Conservation (phyloP, 1,140 invertebrate species). For the Ditylenchus dipsaci region DNA sequence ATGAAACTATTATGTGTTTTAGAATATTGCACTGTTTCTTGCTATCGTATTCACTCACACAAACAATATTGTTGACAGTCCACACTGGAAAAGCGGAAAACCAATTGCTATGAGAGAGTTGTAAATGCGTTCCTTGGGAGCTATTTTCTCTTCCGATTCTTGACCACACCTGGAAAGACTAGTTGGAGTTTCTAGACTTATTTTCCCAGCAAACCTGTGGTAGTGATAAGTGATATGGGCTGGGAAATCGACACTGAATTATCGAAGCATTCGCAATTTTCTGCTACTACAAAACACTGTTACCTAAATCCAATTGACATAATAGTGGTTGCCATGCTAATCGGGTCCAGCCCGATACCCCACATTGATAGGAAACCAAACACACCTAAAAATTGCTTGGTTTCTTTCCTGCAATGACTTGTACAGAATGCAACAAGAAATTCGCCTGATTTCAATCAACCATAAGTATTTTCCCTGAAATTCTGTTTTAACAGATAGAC, state of each 20-base stretch:
- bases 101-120: constrained; percentile 73
- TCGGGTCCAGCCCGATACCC: constrained; percentile 59
- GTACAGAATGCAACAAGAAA: too few species aligned
- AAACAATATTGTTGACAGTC: constrained; percentile 82
- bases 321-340: constrained; percentile 61
- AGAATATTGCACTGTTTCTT: too few species aligned
- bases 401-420: neutral
- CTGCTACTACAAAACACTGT: too few species aligned
- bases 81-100: constrained; percentile 88
- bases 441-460: too few species aligned
- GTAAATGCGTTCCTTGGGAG: constrained; percentile 23
- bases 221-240: constrained; percentile 60
- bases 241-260: constrained; percentile 59
- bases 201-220: constrained; percentile 59
- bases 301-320: constrained; percentile 60
- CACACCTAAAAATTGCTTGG: constrained; percentile 42
- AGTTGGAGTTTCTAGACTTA: neutral
- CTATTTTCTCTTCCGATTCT: constrained; percentile 14
- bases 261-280: too few species aligned
- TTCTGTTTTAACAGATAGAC: too few species aligned
- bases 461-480: too few species aligned
- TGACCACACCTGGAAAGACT: constrained; percentile 15
- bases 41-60: constrained; percentile 59
- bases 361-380: constrained; percentile 60
- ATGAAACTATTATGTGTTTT: too few species aligned